Conservation (phyloP, 2,888 invertebrate species). For the Nebria brevicollis region DNA sequence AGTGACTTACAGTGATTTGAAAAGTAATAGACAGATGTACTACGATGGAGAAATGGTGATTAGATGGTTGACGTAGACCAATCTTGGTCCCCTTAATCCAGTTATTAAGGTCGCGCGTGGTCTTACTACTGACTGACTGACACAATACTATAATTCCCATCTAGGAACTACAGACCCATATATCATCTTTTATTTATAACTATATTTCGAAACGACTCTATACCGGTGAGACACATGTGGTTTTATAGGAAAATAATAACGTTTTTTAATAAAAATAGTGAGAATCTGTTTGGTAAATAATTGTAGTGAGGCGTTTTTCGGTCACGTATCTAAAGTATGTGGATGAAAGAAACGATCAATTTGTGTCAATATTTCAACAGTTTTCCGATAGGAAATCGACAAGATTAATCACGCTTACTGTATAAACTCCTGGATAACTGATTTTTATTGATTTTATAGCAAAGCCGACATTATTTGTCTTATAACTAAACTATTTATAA, state of each 20-base stretch:
- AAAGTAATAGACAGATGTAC: neutral
- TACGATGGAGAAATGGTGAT: neutral
- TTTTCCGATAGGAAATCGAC: neutral
- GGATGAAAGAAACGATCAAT: neutral
- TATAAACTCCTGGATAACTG: neutral
- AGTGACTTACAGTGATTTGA: neutral
- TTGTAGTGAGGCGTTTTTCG: neutral
- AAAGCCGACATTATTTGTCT: neutral
- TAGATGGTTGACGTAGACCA: neutral
- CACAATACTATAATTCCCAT: neutral
- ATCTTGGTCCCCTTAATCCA: neutral
- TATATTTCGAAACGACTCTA: neutral
- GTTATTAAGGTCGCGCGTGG: neutral
- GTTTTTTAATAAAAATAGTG: neutral
- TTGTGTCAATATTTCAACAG: conserved; percentile 1
- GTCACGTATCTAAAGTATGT: neutral
- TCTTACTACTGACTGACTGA: neutral
- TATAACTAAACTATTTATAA: neutral
- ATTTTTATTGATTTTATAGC: neutral
- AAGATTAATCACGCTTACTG: neutral
- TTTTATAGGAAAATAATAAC: neutral
- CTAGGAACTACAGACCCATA: too few relatives aligned
- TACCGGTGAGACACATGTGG: neutral
- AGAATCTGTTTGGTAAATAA: neutral
- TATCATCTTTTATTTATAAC: neutral